These are phyloP conservation scores for Sitobion miscanthi DNA, from an alignment of 1,140 invertebrate species.

Conservation along the genomic window DNA sequence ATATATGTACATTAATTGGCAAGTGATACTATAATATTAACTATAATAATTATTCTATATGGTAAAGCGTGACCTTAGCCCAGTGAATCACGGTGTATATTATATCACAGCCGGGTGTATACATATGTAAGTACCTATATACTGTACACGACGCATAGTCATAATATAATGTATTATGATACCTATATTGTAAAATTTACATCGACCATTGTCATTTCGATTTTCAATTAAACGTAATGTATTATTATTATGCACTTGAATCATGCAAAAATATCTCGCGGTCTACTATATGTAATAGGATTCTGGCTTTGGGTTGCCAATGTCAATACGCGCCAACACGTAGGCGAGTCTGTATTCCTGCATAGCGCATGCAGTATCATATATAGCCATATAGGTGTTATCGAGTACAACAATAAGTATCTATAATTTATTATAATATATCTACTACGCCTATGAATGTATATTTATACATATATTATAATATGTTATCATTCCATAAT, in stretches of 20 bases:
- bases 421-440: background rate
- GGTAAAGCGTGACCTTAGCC: slow-evolving; percentile 12
- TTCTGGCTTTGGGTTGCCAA: background rate
- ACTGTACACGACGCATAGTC: background rate
- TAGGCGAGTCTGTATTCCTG: background rate
- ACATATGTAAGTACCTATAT: background rate
- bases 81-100: slow-evolving; percentile 14
- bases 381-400: background rate
- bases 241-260: slow-evolving; percentile 10
- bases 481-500: background rate
- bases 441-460: background rate
- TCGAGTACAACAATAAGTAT: background rate
- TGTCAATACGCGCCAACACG: background rate
- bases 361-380: background rate
- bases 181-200: background rate
- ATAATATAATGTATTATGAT: background rate
- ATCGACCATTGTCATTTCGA: background rate
- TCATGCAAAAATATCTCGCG: background rate
- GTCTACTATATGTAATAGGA: background rate
- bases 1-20: background rate
- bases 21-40: background rate
- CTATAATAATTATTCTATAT: background rate
- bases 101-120: background rate
- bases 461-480: slow-evolving; percentile 1
- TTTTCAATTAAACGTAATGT: slow-evolving; percentile 3